A percentile compares a stretch with the other conserved stretches of the same genome.
phyloP scores from a whole-genome alignment of 2,113 vertebrate genomes.

The Amblyornis subalaris region DNA sequence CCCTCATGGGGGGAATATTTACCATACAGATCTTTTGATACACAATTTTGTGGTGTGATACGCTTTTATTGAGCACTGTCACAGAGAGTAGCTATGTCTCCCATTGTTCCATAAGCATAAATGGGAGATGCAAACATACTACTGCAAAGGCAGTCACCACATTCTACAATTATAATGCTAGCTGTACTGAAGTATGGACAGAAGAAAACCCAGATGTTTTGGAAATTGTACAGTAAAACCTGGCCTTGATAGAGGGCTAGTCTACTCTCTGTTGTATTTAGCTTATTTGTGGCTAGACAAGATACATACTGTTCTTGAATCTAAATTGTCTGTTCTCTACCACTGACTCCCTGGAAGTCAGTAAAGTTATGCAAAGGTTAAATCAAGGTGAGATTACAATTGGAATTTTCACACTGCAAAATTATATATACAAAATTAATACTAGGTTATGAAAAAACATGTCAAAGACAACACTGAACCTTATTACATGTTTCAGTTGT shows the following conservation, averaged over 20 bases:
- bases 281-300: neutral
- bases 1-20: neutral
- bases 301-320: neutral
- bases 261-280: neutral
- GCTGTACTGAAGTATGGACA: neutral
- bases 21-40: neutral
- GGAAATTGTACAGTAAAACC: neutral
- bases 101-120: neutral
- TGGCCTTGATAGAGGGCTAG: neutral
- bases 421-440: neutral
- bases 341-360: neutral
- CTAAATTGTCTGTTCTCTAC: neutral
- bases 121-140: neutral
- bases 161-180: neutral
- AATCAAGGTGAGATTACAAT: neutral
- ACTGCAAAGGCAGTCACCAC: neutral
- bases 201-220: neutral
- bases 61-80: neutral
- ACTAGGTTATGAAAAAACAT: neutral
- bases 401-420: neutral
- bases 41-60: neutral
- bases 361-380: neutral
- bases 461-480: neutral
- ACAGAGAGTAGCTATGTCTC: neutral
- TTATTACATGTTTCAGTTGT: neutral